Evolutionary conservation across 2,113 vertebrate genomes (phyloP).

Genomic region (Jacana jacana): DNA sequence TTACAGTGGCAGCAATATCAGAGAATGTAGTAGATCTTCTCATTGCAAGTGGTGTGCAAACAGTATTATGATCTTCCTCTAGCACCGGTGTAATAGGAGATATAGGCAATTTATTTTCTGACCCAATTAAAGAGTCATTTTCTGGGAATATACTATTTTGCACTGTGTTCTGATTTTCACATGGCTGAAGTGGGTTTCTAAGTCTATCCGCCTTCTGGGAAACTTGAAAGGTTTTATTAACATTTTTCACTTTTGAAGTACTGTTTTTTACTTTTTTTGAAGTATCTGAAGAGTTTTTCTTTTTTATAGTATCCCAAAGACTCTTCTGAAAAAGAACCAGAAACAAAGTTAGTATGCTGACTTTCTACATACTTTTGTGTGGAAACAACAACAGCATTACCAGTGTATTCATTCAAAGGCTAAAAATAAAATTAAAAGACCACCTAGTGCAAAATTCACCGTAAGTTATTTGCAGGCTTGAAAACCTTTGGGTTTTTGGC

Average conservation of each 20-base stretch:
- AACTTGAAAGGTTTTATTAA: constrained; percentile 84
- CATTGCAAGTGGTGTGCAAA: constrained; percentile 37
- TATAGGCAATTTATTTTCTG: constrained; percentile 61
- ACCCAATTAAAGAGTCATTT: not conserved
- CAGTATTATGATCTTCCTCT: not conserved
- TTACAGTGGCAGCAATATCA: constrained; percentile 36
- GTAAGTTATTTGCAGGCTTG: not conserved
- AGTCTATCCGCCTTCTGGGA: constrained; percentile 67
- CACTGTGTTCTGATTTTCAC: constrained; percentile 72
- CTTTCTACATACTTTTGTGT: not conserved
- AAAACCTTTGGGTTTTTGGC: not conserved
- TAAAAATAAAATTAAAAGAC: not conserved
- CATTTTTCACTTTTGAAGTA: constrained; percentile 61
- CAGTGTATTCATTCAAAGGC: not conserved
- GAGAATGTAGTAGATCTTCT: constrained; percentile 52
- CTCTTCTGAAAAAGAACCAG: constrained; percentile 78
- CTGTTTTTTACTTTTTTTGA: constrained; percentile 53
- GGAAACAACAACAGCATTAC: not conserved
- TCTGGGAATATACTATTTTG: not conserved
- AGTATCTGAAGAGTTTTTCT: constrained; percentile 68
- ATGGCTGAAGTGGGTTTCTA: constrained; percentile 81
- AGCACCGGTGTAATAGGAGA: constrained; percentile 46
- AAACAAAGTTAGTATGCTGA: not conserved
- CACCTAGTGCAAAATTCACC: not conserved
- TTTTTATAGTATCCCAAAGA: constrained; percentile 88